These are phyloP conservation scores for Cheiracanthium punctorium DNA, from an alignment of 2,888 invertebrate species.

Conservation along the genomic window DNA sequence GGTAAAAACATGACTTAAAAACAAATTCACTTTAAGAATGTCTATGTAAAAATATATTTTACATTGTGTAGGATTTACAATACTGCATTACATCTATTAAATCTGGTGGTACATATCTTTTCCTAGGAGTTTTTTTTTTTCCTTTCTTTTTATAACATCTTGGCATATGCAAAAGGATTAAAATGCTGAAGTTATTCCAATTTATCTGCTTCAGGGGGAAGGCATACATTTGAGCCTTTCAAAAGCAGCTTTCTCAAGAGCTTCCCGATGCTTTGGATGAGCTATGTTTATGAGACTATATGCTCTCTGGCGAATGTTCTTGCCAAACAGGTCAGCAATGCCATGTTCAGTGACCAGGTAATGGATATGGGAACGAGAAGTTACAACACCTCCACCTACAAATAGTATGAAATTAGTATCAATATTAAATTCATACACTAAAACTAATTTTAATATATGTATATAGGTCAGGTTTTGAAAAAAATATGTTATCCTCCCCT, in stretches of 20 bases:
- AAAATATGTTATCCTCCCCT: too few species aligned
- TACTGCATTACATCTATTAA: neutral
- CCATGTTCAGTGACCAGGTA: conserved; percentile 96
- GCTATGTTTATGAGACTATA: conserved; percentile 91
- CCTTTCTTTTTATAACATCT: neutral
- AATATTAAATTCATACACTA: neutral
- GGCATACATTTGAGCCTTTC: conserved; percentile 80
- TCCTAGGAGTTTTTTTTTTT: neutral
- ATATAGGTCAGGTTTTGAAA: too few species aligned
- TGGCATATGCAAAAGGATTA: too few species aligned
- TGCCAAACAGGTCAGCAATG: conserved; percentile 91
- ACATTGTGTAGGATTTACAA: neutral
- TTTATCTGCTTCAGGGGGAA: conserved; percentile 72
- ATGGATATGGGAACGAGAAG: conserved; percentile 92
- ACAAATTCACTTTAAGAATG: too few species aligned
- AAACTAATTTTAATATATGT: too few species aligned
- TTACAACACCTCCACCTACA: conserved; percentile 94
- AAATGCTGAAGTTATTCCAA: too few species aligned
- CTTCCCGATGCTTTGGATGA: conserved; percentile 90
- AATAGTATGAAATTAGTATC: conserved; percentile 68
- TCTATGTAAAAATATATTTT: neutral
- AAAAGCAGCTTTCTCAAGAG: conserved; percentile 90
- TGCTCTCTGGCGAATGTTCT: conserved; percentile 90
- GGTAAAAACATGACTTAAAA: too few species aligned
- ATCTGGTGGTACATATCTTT: neutral